A percentile compares a stretch with the other conserved stretches of the same genome.
phyloP scores from a whole-genome alignment of 2,888 invertebrate genomes.

The Hydriomena furcata region DNA sequence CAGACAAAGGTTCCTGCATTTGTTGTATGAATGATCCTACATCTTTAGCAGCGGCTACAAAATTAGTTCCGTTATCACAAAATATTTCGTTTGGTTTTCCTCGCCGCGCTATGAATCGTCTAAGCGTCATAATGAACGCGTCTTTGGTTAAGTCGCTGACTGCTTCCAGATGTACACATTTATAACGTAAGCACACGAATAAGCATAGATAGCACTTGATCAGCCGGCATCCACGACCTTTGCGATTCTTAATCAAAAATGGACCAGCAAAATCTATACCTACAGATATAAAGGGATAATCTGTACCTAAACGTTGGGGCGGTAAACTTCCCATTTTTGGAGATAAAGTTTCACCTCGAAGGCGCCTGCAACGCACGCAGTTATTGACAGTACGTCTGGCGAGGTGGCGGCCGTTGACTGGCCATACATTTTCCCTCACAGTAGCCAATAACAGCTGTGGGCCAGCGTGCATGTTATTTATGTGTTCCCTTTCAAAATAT shows the following conservation, averaged over 20 bases:
- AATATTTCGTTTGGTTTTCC: too few species aligned
- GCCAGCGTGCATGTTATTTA: constrained; percentile 33
- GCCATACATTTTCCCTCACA: constrained; percentile 24
- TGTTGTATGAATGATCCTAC: too few species aligned
- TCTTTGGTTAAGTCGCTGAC: neutral
- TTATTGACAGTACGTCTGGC: neutral
- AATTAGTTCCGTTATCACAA: too few species aligned
- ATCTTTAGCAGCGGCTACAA: too few species aligned
- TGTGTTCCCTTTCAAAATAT: constrained; percentile 31
- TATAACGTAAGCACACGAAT: neutral
- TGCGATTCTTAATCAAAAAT: neutral
- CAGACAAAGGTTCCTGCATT: too few species aligned
- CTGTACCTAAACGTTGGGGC: neutral
- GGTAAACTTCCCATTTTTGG: neutral
- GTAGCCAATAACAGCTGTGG: constrained; percentile 33
- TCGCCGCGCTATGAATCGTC: too few species aligned
- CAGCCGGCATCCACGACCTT: neutral
- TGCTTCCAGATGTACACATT: neutral
- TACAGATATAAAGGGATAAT: neutral
- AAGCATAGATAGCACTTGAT: neutral
- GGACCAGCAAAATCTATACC: neutral
- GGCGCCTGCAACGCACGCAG: neutral
- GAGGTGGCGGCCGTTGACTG: neutral
- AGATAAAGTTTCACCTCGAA: neutral
- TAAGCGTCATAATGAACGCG: too few species aligned